phyloP scores from a whole-genome alignment of 2,113 vertebrate genomes.

The Anhinga anhinga region DNA sequence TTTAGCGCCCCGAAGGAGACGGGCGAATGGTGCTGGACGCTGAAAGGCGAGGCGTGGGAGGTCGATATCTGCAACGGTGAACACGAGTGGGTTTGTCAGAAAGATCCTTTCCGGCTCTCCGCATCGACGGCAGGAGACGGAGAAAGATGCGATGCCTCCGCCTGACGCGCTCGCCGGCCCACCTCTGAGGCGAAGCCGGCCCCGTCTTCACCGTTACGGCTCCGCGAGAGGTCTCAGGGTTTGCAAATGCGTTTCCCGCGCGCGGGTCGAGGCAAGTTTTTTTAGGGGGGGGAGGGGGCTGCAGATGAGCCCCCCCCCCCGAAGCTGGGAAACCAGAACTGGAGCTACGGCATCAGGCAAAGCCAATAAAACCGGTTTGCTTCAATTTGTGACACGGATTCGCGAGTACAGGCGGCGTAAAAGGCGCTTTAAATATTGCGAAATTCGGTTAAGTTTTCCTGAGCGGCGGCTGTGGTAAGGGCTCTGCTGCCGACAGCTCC shows the following conservation, averaged over 20 bases:
- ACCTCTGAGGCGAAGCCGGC: neutral
- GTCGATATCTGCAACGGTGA: neutral
- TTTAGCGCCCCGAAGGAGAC: neutral
- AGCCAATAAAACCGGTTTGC: neutral
- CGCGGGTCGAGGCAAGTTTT: neutral
- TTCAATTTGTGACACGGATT: neutral
- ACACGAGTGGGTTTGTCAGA: neutral
- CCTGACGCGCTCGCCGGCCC: neutral
- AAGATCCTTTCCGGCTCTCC: neutral
- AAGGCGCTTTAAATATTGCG: neutral
- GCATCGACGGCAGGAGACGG: neutral
- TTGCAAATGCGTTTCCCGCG: neutral
- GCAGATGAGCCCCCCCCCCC: neutral
- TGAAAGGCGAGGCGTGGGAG: neutral
- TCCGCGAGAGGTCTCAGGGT: neutral
- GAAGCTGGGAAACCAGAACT: neutral
- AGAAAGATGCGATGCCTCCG: accelerated
- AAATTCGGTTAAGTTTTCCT: neutral
- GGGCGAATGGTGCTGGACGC: neutral
- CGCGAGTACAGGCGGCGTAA: neutral
- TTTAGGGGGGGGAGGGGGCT: neutral
- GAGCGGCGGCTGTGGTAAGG: neutral
- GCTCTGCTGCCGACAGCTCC: neutral
- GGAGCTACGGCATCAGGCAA: neutral
- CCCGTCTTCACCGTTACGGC: neutral